Conservation (phyloP, 2,797 vertebrate genomes). For the Cossypha caffra region DNA sequence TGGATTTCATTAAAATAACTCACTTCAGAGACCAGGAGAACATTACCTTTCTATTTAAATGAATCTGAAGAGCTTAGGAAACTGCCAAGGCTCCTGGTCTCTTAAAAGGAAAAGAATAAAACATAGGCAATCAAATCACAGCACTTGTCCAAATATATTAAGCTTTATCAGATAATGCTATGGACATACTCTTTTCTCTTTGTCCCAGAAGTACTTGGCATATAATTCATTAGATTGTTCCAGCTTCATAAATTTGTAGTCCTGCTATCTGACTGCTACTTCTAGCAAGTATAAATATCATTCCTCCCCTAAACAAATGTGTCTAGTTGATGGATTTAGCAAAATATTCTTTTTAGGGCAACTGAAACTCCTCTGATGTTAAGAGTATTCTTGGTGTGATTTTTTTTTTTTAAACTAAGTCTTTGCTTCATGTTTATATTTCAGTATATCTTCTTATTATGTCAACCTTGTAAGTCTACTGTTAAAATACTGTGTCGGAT, state of each 20-base stretch:
- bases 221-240: neutral
- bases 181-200: neutral
- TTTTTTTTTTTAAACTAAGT: neutral
- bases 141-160: neutral
- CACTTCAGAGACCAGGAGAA: neutral
- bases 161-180: neutral
- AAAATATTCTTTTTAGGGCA: neutral
- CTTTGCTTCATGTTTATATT: neutral
- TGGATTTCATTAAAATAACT: neutral
- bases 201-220: neutral
- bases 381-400: neutral
- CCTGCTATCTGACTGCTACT: neutral
- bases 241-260: neutral
- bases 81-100: neutral
- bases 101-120: neutral
- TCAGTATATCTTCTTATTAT: neutral
- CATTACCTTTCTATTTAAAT: constrained; percentile 17
- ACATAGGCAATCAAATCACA: neutral
- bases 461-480: neutral
- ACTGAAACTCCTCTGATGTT: neutral
- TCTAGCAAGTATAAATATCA: neutral
- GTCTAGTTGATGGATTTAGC: neutral
- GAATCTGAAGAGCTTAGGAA: neutral
- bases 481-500: neutral
- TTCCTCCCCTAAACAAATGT: neutral